Conservation (phyloP, 2,797 vertebrate genomes). For the Peromyscus aztecus region DNA sequence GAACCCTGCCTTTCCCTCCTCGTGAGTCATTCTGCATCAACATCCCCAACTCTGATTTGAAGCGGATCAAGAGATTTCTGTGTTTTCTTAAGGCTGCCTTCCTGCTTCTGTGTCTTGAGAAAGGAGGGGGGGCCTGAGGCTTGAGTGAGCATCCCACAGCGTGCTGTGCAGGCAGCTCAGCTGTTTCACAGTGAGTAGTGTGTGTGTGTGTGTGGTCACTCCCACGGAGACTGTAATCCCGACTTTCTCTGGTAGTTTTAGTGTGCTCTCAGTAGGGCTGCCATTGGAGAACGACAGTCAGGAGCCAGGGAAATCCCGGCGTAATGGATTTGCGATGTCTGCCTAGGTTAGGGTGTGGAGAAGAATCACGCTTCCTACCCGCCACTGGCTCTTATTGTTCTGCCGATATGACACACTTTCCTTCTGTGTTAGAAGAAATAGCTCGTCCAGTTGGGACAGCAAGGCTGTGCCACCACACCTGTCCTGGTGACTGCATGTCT, state of each 20-base stretch:
- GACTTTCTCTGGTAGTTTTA: neutral
- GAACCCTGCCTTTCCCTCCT: neutral
- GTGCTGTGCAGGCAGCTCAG: neutral
- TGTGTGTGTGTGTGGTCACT: neutral
- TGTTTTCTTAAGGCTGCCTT: neutral
- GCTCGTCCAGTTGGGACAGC: neutral
- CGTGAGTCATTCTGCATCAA: conserved; percentile 24
- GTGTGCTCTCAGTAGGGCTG: neutral
- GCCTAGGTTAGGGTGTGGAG: neutral
- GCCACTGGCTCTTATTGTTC: neutral
- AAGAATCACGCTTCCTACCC: neutral
- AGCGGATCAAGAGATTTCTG: neutral
- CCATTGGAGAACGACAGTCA: neutral
- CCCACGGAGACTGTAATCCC: neutral
- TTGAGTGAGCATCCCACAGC: neutral
- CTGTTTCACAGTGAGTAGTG: neutral
- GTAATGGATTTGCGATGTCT: neutral
- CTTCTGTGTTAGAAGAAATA: neutral
- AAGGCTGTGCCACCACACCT: neutral
- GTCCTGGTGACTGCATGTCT: neutral
- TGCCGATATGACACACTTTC: neutral
- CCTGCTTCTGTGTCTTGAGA: neutral
- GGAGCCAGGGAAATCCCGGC: neutral
- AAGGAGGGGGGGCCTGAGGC: neutral
- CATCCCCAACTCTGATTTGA: neutral